Evolutionary conservation across 1,140 invertebrate species (phyloP).

Genomic region (Drosophila chauvacae): DNA sequence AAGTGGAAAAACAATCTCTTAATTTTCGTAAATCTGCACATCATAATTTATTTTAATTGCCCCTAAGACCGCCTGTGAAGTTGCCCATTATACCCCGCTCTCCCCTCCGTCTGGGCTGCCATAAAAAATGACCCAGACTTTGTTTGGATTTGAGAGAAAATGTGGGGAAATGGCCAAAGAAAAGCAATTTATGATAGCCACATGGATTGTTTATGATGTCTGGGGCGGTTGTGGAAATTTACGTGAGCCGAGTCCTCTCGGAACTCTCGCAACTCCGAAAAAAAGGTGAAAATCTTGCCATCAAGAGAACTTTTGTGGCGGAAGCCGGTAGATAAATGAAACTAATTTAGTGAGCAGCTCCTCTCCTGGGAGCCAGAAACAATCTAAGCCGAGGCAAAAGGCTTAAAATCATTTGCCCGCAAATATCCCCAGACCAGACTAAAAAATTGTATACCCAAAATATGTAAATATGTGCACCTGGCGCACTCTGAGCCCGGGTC

Average conservation of each 20-base stretch:
- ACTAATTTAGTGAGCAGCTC: conserved; percentile 78
- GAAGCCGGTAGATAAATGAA: conserved; percentile 68
- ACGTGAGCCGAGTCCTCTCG: conserved; percentile 55
- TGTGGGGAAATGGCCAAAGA: conserved; percentile 37
- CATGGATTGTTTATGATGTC: conserved; percentile 80
- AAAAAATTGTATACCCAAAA: conserved; percentile 48
- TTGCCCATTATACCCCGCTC: conserved; percentile 31
- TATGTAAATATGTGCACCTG: conserved; percentile 80
- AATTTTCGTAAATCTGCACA: conserved; percentile 84
- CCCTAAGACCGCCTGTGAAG: conserved; percentile 63
- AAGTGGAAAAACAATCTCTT: conserved; percentile 77
- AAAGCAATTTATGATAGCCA: conserved; percentile 78
- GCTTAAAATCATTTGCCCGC: conserved; percentile 78
- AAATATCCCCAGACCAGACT: conserved; percentile 43
- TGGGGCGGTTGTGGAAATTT: conserved; percentile 63
- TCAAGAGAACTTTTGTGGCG: conserved; percentile 46
- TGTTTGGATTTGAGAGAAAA: conserved; percentile 42
- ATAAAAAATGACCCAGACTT: conserved; percentile 72
- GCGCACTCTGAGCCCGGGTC: conserved; percentile 15
- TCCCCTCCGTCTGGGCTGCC: conserved; percentile 23
- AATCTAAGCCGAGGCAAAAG: conserved; percentile 52
- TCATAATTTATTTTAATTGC: conserved; percentile 85
- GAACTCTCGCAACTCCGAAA: not conserved
- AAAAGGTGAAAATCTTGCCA: conserved; percentile 53
- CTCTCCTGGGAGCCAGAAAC: conserved; percentile 41